Base-by-base conservation (phyloP, 1,140 invertebrate genomes). In the Solenopsis fugax region DNA sequence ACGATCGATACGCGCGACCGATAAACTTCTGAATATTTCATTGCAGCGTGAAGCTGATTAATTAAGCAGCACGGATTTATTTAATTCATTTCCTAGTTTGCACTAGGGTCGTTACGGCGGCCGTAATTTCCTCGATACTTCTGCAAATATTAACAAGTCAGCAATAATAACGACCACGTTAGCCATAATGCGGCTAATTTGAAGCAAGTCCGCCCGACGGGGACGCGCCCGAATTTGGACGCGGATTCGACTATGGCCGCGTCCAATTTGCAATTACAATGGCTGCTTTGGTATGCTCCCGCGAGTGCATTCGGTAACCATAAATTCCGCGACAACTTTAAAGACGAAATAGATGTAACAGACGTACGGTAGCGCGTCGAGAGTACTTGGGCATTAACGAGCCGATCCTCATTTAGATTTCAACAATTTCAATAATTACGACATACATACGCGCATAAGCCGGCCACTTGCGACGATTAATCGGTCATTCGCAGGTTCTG, bases 381-480 rank as follows among this genome's bases (percentile, higher is more conserved):
- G 29, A 54, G 54, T 48, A 16, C 21, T 72, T 18, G 41, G 29
- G 29, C 65, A 69, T 86, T 87, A 62, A 84, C 24, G 45, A 75
- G 58, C 69, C 80, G 9, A 75, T 48, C 10, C 21, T 50, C 41
- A 65, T 80, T 60, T 73, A 41, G 50, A 75, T 75, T 75, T 75
- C 29, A 69, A 60, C 69, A 60, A 73, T 80, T 80, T 80, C 62
- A 69, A 80, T 80, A 90, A 88, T 90, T 85, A 90, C 87, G 80
- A 62, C 58, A 64, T 60, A 81, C 82, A 29, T 29, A 29, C 48
- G 72, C 56, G 54, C 54, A 24, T 50, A 80, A 90, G 71, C 67
- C 73, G 67, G 54, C 62, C 67, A 62, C 77, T 89, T 54, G 58
- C 34, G 16, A 29, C 86, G 88, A 90, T 90, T 90, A 90, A 90